Conservation (phyloP, 2,797 vertebrate species). For the Pangasius macronema region DNA sequence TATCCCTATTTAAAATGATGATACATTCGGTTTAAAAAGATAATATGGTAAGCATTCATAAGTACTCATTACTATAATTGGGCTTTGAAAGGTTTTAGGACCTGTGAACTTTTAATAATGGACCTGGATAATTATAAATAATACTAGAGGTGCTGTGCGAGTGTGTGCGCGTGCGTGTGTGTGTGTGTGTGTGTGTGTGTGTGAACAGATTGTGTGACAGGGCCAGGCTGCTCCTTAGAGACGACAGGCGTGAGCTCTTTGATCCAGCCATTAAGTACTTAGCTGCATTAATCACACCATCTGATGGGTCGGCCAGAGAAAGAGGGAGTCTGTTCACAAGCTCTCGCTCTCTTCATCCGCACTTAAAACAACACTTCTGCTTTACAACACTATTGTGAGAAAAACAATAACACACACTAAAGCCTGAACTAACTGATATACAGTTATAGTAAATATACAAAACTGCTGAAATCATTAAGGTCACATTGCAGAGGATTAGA, state of each 20-base stretch:
- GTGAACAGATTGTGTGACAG: slow-evolving; percentile 23
- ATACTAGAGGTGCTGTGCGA: neutral
- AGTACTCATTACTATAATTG: neutral
- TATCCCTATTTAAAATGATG: neutral
- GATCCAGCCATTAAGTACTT: slow-evolving; percentile 67
- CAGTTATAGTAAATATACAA: neutral
- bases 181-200: neutral
- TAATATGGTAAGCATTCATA: neutral
- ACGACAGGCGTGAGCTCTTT: slow-evolving; percentile 62
- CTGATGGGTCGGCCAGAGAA: slow-evolving; percentile 66
- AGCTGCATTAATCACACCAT: slow-evolving; percentile 67
- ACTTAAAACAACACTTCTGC: neutral
- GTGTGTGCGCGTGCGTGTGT: neutral
- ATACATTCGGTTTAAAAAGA: neutral
- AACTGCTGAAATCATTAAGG: neutral
- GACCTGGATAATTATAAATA: neutral
- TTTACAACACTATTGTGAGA: neutral
- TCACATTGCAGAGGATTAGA: neutral
- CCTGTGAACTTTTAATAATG: neutral
- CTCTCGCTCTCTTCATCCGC: neutral
- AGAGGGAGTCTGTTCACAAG: slow-evolving; percentile 42
- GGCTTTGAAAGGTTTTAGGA: neutral
- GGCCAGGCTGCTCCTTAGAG: slow-evolving; percentile 51
- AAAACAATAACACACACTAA: neutral
- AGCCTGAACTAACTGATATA: neutral